Percentiles rank a stretch among this genome's conserved stretches.
These are phyloP conservation scores for Tolmerus cingulatus DNA, from an alignment of 2,888 invertebrate species.

Conservation along the genomic window DNA sequence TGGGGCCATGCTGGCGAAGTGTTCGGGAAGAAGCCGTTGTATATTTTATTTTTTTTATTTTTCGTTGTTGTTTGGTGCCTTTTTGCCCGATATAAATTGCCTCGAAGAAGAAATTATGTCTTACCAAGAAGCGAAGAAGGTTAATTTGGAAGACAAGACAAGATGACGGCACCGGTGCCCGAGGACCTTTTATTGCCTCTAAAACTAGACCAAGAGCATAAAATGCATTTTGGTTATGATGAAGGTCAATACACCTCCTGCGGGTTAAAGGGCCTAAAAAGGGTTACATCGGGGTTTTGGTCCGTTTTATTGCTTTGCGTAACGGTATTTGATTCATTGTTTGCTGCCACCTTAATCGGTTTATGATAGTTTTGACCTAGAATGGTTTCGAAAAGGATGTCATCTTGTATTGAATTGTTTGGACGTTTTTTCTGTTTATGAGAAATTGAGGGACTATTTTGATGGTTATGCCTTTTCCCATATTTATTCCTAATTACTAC, in stretches of 20 bases:
- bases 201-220: slow-evolving; percentile 20
- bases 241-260: slow-evolving; percentile 35
- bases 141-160: slow-evolving; percentile 23
- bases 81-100: not conserved
- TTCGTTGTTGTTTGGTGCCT: not conserved
- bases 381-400: not conserved
- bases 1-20: not conserved
- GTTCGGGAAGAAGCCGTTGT: not conserved
- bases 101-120: not conserved
- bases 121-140: slow-evolving; percentile 8
- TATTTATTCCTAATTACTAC: not conserved
- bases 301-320: slow-evolving; percentile 11
- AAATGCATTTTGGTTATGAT: not conserved
- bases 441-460: not conserved
- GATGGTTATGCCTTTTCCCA: not conserved
- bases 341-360: slow-evolving; percentile 4
- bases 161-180: not conserved
- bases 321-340: slow-evolving; percentile 38
- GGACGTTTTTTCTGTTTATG: not conserved
- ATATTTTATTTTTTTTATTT: not conserved
- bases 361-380: slow-evolving; percentile 32
- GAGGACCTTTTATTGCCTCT: not conserved
- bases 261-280: not conserved
- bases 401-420: not conserved
- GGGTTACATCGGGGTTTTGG: not conserved